These are phyloP conservation scores for Python bivittatus DNA, from an alignment of 2,113 vertebrate genomes.

Conservation along the genomic window DNA sequence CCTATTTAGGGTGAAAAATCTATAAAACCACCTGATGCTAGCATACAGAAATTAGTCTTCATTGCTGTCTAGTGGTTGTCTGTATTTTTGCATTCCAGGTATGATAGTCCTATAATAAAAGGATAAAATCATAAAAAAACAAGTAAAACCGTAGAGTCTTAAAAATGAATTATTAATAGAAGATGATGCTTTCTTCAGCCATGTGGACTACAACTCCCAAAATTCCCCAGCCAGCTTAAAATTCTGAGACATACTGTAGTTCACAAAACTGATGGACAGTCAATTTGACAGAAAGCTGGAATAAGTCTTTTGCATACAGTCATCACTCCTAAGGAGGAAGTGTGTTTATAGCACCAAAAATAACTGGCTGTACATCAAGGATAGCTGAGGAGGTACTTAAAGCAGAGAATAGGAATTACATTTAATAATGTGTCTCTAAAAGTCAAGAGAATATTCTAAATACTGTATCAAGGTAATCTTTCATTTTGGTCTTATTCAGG, in stretches of 20 bases:
- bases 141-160: too few species aligned
- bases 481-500: not conserved
- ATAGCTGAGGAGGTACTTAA: not conserved
- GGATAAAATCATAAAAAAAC: not conserved
- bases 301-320: not conserved
- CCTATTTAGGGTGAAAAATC: not conserved
- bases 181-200: not conserved
- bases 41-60: not conserved
- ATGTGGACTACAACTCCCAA: not conserved
- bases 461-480: not conserved
- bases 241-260: not conserved
- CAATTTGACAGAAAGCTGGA: not conserved
- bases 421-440: not conserved
- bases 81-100: not conserved
- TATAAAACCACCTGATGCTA: not conserved
- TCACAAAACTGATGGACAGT: not conserved
- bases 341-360: not conserved
- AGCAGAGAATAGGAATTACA: not conserved
- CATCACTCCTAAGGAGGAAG: not conserved
- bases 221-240: not conserved
- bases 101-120: not conserved
- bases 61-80: not conserved
- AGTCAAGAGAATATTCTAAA: not conserved
- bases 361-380: not conserved
- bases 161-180: not conserved